Base-by-base conservation (phyloP, 2,797 vertebrate species). In the Valencia hispanica region DNA sequence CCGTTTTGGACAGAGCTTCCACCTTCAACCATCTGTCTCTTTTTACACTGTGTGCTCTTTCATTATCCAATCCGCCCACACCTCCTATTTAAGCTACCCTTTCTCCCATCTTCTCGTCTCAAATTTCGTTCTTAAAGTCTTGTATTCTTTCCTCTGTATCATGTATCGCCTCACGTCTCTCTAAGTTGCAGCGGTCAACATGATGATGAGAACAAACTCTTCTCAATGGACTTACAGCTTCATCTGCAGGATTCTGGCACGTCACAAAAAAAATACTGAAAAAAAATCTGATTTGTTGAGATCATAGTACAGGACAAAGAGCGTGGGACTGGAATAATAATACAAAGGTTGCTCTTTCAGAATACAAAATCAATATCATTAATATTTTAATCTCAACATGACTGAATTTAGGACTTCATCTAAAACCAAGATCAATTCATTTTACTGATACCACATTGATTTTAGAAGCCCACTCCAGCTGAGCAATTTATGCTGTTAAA, bases 61-160 rank as follows among this genome's bases (percentile, higher is more conserved):
- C 74, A 74, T 86, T 77, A 83, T 87, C 85, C 66, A 48, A 27
- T 65, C 34, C 65, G 14, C 73, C 53, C 72, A 43, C 77, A 72
- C 78, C 77, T 48, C 18, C 77, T 82, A 88, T 89, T 88, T 83
- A 84, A 68, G 76, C 75, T 6, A 66, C 36, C 71, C 41, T 68
- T 59, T 70, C 77, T 55, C 69, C 75, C 27, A 0, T 74, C 72
- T 79, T 68, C 15, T 51, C 39, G 76, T 87, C 82, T 80, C 79
- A 79, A 39, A 63, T 50, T 66, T 75, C 63, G 74, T 68, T 39
- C 70, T 30, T 61, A 15, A 25, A 7, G 43, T 74, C 32, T 69
- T 70, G 27, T 63, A 14, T 81, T 68, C 75, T 74, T 71, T 30
- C 70, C 48, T 63, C 32, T 86, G 22, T 17, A 27, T 65, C 8